Conservation (phyloP, 2,113 vertebrate genomes). For the Bufo bufo region DNA sequence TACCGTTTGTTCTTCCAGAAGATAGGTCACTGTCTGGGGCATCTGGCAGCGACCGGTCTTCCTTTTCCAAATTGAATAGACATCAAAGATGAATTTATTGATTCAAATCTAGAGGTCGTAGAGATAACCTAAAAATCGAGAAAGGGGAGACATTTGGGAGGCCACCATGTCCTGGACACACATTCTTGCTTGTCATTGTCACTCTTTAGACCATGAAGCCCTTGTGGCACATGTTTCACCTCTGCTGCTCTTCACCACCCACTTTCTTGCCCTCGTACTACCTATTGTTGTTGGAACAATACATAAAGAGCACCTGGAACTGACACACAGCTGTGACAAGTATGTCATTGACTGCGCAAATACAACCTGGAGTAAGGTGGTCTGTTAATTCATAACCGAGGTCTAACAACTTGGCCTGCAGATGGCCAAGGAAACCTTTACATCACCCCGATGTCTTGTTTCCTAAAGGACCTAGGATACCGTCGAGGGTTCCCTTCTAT, state of each 20-base stretch:
- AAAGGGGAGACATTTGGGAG: too few relatives aligned
- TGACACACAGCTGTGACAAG: neutral
- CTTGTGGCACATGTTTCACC: neutral
- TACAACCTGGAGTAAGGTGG: neutral
- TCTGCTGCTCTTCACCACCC: neutral
- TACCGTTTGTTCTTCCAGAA: neutral
- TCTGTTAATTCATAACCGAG: neutral
- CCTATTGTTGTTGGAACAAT: constrained; percentile 1
- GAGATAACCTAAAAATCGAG: neutral
- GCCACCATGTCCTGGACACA: too few relatives aligned
- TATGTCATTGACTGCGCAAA: neutral
- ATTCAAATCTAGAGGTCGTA: neutral
- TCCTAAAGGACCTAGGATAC: too few relatives aligned
- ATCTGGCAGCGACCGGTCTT: neutral
- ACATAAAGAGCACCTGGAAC: neutral
- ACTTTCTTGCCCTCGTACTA: neutral
- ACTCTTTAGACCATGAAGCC: neutral
- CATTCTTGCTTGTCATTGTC: neutral
- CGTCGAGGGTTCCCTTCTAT: too few relatives aligned
- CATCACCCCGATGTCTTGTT: too few relatives aligned
- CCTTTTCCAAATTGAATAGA: neutral
- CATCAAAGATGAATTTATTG: neutral
- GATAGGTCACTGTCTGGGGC: neutral
- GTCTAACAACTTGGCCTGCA: neutral
- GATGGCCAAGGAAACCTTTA: neutral